A percentile compares a stretch with the other conserved stretches of the same genome.
phyloP scores from a whole-genome alignment of 2,113 vertebrate genomes.

The Brienomyrus brachyistius region DNA sequence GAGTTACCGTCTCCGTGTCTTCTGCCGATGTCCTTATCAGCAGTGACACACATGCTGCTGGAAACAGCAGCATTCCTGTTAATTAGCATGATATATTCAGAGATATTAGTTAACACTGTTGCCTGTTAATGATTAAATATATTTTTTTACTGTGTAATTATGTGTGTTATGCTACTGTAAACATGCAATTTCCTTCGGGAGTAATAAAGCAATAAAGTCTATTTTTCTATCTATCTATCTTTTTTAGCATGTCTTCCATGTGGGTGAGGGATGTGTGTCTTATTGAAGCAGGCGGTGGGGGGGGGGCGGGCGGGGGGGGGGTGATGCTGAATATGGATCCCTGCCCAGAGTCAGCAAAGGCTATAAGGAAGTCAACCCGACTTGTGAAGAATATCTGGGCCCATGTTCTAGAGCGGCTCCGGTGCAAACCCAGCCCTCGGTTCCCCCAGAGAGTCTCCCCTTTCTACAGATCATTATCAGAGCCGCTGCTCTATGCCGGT shows the following conservation, averaged over 20 bases:
- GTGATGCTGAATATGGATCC: background rate
- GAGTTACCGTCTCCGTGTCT: background rate
- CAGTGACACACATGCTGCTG: background rate
- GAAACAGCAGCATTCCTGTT: background rate
- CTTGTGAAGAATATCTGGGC: background rate
- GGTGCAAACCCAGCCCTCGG: background rate
- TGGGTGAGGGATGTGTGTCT: too few species aligned
- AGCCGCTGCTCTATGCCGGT: background rate
- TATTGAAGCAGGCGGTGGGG: too few species aligned
- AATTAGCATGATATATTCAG: background rate
- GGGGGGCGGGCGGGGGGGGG: too few species aligned
- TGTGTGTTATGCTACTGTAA: background rate
- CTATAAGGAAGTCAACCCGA: background rate
- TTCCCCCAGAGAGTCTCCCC: background rate
- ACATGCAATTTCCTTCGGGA: too few species aligned
- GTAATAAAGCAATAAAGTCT: too few species aligned
- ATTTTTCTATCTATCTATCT: background rate
- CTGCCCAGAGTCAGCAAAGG: background rate
- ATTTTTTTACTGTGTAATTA: background rate
- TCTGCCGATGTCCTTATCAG: background rate
- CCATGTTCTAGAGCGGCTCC: background rate
- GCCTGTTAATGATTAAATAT: background rate
- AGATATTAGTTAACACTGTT: background rate
- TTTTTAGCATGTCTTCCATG: too few species aligned
- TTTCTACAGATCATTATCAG: background rate